phyloP scores from a whole-genome alignment of 2,888 invertebrate species.

The Cosmia pyralina region DNA sequence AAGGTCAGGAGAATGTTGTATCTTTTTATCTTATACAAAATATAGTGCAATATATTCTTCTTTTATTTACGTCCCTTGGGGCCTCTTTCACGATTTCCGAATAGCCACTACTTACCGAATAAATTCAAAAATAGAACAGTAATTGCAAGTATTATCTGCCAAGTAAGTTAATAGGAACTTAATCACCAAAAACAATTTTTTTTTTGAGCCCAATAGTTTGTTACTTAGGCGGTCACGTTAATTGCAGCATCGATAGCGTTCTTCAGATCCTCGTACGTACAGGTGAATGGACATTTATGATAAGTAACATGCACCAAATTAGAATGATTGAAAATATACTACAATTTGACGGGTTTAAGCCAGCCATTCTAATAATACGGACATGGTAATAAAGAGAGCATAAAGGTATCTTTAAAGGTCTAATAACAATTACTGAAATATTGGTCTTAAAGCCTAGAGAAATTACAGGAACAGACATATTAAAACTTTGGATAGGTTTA shows the following conservation, averaged over 20 bases:
- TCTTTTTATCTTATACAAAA: not conserved
- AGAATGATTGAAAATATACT: not conserved
- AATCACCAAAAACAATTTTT: not conserved
- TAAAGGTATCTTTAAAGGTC: not conserved
- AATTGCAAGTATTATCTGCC: too few relatives aligned
- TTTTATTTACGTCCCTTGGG: not conserved
- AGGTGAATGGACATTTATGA: not conserved
- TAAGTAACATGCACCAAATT: not conserved
- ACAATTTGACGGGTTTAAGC: not conserved
- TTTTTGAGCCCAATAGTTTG: not conserved
- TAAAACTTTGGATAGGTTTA: conserved; percentile 1
- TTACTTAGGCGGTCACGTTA: not conserved
- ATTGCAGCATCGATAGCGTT: not conserved
- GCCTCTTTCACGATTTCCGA: too few relatives aligned
- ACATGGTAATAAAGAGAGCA: not conserved
- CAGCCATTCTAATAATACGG: not conserved
- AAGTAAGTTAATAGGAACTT: too few relatives aligned
- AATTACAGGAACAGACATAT: conserved; percentile 11
- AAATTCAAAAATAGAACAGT: too few relatives aligned
- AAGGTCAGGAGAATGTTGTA: conserved; percentile 4
- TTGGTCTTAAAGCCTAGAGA: not conserved
- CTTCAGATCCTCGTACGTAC: not conserved
- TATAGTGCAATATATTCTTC: not conserved
- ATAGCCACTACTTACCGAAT: too few relatives aligned
- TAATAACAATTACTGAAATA: not conserved